Conservation (phyloP, 2,888 invertebrate species). For the Lysandra coridon region DNA sequence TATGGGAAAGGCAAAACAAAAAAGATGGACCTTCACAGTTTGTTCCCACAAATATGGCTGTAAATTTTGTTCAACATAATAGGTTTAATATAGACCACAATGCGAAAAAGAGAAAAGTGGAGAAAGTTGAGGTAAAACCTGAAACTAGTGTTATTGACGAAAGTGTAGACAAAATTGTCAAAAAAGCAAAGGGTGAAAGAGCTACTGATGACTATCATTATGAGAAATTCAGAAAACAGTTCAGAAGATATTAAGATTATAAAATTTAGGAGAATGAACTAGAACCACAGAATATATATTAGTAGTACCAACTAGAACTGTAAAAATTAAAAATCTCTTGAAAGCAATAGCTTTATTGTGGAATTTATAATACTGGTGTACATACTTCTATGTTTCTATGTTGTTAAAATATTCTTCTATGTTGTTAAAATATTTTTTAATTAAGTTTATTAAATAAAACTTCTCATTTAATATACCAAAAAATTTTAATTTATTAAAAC, state of each 20-base stretch:
- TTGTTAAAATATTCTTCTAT: no score
- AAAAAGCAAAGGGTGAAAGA: constrained; percentile 89
- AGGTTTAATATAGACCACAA: constrained; percentile 94
- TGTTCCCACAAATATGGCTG: constrained; percentile 98
- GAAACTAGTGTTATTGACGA: constrained; percentile 66
- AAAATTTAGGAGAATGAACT: neutral
- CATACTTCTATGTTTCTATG: neutral
- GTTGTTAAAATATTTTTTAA: constrained; percentile 2
- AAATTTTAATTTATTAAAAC: constrained; percentile 31
- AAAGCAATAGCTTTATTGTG: neutral
- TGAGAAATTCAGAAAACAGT: constrained; percentile 97
- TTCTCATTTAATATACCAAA: constrained; percentile 31
- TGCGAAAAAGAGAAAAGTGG: constrained; percentile 81
- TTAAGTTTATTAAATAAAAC: constrained; percentile 21
- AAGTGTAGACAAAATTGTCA: constrained; percentile 77
- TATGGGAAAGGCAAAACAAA: constrained; percentile 94
- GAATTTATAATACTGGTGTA: neutral
- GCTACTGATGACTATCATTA: constrained; percentile 99
- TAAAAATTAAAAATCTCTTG: neutral
- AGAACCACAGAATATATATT: neutral
- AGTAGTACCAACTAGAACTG: neutral
- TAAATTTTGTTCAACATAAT: constrained; percentile 98
- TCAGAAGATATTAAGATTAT: constrained; percentile 83
- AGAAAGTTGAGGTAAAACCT: constrained; percentile 72
- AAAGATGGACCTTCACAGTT: constrained; percentile 96